phyloP scores from a whole-genome alignment of 2,797 vertebrate species.

The Periophthalmus magnuspinnatus region DNA sequence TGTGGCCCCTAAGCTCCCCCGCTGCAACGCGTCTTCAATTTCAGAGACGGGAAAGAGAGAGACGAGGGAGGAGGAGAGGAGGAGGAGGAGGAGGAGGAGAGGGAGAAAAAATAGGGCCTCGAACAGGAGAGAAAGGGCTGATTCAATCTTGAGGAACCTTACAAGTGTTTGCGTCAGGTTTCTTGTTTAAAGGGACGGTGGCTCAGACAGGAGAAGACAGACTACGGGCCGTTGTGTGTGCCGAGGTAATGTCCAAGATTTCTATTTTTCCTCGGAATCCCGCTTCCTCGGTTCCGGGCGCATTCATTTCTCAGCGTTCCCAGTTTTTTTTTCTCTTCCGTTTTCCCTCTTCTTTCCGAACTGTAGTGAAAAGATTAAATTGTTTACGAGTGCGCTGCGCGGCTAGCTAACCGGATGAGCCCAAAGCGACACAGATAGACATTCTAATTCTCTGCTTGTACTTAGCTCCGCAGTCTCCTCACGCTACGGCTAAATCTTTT shows the following conservation, averaged over 20 bases:
- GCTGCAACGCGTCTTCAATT: constrained; percentile 80
- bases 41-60: constrained; percentile 53
- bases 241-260: constrained; percentile 74
- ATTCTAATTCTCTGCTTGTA: constrained; percentile 94
- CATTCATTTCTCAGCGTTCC: constrained; percentile 8
- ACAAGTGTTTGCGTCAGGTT: constrained; percentile 83
- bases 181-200: constrained; percentile 72
- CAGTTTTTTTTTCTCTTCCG: constrained; percentile 26
- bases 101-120: constrained; percentile 35
- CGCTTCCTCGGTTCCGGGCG: not conserved
- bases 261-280: constrained; percentile 32
- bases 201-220: constrained; percentile 35
- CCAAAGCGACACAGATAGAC: constrained; percentile 95
- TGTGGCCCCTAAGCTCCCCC: constrained; percentile 75
- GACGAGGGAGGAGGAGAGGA: too few relatives aligned
- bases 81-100: too few relatives aligned
- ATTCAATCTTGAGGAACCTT: constrained; percentile 78
- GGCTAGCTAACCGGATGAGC: constrained; percentile 90
- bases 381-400: constrained; percentile 93
- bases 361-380: constrained; percentile 99
- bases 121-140: constrained; percentile 40
- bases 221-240: constrained; percentile 31
- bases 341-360: constrained; percentile 77
- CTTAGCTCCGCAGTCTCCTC: constrained; percentile 88
- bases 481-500: constrained; percentile 98